Evolutionary conservation across 1,140 invertebrate genomes (phyloP).

Genomic region (Orius insidiosus): DNA sequence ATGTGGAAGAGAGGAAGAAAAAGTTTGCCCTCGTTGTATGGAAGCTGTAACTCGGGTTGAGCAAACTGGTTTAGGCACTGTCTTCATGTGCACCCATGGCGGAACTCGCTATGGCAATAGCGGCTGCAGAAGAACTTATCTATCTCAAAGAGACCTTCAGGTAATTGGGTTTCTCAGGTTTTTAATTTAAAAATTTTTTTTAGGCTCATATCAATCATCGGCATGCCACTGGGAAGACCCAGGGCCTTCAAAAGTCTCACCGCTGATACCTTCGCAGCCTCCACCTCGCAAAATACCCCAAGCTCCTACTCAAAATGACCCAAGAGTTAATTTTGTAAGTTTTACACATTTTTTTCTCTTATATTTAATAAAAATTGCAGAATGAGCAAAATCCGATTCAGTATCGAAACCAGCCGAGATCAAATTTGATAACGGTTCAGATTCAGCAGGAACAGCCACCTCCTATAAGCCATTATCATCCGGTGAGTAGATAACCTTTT

Average conservation of each 20-base stretch:
- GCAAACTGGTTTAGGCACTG: constrained; percentile 86
- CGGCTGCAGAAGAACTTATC: constrained; percentile 80
- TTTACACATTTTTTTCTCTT: too few species aligned
- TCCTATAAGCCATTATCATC: constrained; percentile 12
- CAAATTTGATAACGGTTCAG: constrained; percentile 16
- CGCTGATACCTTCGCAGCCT: constrained; percentile 1
- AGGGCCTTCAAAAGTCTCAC: constrained; percentile 3
- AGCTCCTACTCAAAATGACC: constrained; percentile 13
- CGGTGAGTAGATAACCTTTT: constrained; percentile 5
- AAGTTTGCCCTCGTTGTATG: constrained; percentile 70
- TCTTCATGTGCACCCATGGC: constrained; percentile 88
- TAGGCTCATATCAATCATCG: constrained; percentile 88
- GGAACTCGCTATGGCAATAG: constrained; percentile 73
- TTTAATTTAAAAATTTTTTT: constrained; percentile 9
- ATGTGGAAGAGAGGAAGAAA: constrained; percentile 77
- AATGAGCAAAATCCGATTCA: constrained; percentile 10
- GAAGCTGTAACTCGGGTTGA: constrained; percentile 81
- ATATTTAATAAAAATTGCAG: too few species aligned
- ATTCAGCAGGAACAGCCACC: constrained; percentile 14
- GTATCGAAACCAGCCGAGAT: constrained; percentile 8
- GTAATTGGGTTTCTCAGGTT: constrained; percentile 22
- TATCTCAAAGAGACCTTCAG: constrained; percentile 69
- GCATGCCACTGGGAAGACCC: constrained; percentile 40
- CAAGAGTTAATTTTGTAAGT: constrained; percentile 12
- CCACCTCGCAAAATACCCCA: constrained; percentile 10